Base-by-base conservation (phyloP, 2,888 invertebrate species). In the Coleophora deauratella region DNA sequence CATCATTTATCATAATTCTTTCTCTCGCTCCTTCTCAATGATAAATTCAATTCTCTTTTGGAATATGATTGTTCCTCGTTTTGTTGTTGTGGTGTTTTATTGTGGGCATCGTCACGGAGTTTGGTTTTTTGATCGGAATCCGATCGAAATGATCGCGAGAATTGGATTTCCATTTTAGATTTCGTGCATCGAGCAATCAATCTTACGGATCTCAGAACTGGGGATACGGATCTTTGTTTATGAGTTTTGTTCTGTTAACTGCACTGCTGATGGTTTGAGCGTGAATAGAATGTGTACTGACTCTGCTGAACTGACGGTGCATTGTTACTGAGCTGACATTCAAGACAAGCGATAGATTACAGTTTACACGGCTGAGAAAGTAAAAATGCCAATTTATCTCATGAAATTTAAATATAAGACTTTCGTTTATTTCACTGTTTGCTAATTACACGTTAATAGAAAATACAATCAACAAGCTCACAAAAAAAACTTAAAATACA, bases 21-120 rank as follows among this genome's bases (percentile, higher is more conserved):
- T 72, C 74, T 82, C 81, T 81, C 84, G 73, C 71, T 81, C 63
- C 70, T 77, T 72, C 79, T 62, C 79, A 79, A 76, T 82, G 79
- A 85, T 85, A 84, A 82, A 82, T 85, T 84, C 84, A 82, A 84
- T 85, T 81, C 82, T 81, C 76, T 78, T 81, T 81, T 74, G 57
- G 80, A 77, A 74, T 82, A 82, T 84, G 80, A 84, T 82, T 81
- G 82, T 82, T 80, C 76, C 64, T 80, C 64, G 81, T 81, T 82
- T 84, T 84, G 78, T 84, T 82, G 77, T 76, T 78, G 71, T 72
- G 66, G 66, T 79, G 76, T 81, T 82, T 81, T 81, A 79, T 82
- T 81, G 71, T 78, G 68, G 68, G 69, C 66, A 75, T 71, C 82
- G 82, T 84, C 81, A 82, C 77, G 81, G 81, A 69, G 72, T 74